phyloP scores from a whole-genome alignment of 1,140 invertebrate genomes.

The Holcopasites calliopsidis region DNA sequence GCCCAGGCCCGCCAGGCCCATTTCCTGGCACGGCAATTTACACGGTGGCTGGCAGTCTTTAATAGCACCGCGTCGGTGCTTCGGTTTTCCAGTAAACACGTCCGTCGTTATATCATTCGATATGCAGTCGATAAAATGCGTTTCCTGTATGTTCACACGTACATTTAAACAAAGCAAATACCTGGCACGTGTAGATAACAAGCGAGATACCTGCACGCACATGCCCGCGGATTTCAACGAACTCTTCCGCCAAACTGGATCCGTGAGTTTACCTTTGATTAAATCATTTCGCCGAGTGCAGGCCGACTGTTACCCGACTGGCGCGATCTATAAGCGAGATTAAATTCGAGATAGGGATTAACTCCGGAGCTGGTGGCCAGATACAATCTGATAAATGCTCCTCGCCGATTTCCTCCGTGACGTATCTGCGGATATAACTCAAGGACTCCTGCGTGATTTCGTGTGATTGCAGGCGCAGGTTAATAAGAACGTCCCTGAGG shows the following conservation, averaged over 20 bases:
- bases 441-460: slow-evolving; percentile 56
- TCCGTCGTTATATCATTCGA: neutral
- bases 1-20: too few species aligned
- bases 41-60: too few species aligned
- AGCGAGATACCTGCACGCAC: too few species aligned
- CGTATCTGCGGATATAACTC: slow-evolving; percentile 50
- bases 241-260: too few species aligned
- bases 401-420: slow-evolving; percentile 47
- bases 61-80: too few species aligned
- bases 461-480: slow-evolving; percentile 37
- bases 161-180: slow-evolving; percentile 64
- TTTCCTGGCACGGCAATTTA: too few species aligned
- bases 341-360: neutral
- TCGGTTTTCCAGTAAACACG: too few species aligned
- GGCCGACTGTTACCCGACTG: slow-evolving; percentile 38
- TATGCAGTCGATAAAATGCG: slow-evolving; percentile 3
- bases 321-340: slow-evolving; percentile 45
- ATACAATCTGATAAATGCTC: slow-evolving; percentile 62
- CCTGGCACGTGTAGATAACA: slow-evolving; percentile 63
- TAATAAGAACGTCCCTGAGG: slow-evolving; percentile 24
- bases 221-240: too few species aligned
- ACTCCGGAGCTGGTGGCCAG: slow-evolving; percentile 28
- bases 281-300: slow-evolving; percentile 52
- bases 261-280: slow-evolving; percentile 47
- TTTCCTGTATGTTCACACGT: neutral